Percentiles rank a stretch among this genome's conserved stretches.
Conservation (phyloP, 2,113 vertebrate genomes). For the Chaetura pelagica region DNA sequence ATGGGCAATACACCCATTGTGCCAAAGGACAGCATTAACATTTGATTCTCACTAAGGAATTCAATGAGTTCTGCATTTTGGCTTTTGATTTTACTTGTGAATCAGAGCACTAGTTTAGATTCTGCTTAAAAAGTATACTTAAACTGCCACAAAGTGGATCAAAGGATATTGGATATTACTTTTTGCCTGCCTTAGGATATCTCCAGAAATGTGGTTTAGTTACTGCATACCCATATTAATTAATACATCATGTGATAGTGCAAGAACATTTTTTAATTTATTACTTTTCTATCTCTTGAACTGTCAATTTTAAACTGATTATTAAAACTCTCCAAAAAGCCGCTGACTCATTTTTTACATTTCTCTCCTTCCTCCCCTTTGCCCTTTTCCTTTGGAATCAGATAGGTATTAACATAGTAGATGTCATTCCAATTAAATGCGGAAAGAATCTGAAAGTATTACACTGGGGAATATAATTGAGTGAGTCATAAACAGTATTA, state of each 20-base stretch:
- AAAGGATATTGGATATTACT: background rate
- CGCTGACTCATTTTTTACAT: background rate
- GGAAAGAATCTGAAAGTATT: background rate
- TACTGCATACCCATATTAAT: background rate
- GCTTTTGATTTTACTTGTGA: background rate
- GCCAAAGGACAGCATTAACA: background rate
- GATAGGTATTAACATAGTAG: background rate
- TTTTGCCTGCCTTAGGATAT: background rate
- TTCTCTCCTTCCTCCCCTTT: background rate
- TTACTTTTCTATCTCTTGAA: slow-evolving; percentile 7
- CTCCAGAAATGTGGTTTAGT: background rate
- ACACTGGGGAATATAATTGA: background rate
- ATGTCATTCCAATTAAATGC: background rate
- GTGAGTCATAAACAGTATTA: background rate
- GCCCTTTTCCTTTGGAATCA: background rate
- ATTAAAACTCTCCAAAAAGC: background rate
- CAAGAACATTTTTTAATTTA: background rate
- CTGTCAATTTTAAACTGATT: background rate
- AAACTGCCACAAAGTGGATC: background rate
- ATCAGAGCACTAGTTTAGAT: background rate
- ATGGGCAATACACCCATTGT: background rate
- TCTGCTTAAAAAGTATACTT: background rate
- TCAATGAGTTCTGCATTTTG: background rate
- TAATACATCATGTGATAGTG: background rate
- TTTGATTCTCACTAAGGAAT: background rate